These are phyloP conservation scores for Trichogramma pretiosum DNA, from an alignment of 1,140 invertebrate genomes.

Conservation along the genomic window DNA sequence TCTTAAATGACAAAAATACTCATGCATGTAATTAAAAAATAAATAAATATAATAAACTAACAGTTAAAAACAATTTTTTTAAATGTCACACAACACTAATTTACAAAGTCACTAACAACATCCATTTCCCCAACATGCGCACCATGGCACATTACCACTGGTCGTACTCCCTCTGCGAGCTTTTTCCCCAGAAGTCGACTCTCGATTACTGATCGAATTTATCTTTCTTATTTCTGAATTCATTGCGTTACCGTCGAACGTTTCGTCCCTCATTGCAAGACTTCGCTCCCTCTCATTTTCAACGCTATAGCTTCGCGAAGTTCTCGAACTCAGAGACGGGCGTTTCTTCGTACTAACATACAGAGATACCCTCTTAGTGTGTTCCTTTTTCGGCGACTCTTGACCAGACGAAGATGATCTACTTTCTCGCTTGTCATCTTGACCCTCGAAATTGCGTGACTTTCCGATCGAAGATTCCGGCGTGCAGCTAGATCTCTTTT, in stretches of 20 bases:
- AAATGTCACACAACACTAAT: no score
- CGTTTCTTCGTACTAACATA: constrained; percentile 34
- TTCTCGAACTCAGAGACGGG: constrained; percentile 30
- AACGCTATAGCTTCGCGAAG: constrained; percentile 31
- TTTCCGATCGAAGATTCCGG: constrained; percentile 4
- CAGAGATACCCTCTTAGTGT: constrained; percentile 25
- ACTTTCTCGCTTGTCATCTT: constrained; percentile 37
- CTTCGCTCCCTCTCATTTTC: constrained; percentile 23
- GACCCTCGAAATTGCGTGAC: constrained; percentile 14
- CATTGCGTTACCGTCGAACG: constrained; percentile 31
- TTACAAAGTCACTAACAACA: constrained; percentile 50
- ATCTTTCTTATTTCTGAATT: constrained; percentile 59
- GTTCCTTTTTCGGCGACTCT: constrained; percentile 38
- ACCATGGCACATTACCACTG: constrained; percentile 72
- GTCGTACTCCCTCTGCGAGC: constrained; percentile 51
- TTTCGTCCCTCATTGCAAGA: constrained; percentile 21
- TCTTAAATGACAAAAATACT: no score
- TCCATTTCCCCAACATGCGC: constrained; percentile 79
- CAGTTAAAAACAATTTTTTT: no score
- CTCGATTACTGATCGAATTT: constrained; percentile 56
- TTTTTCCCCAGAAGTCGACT: constrained; percentile 46
- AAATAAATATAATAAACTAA: no score
- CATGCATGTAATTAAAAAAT: no score
- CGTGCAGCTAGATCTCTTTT: constrained; percentile 26
- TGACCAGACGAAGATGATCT: constrained; percentile 41